Evolutionary conservation across 2,797 vertebrate species (phyloP).

Genomic region (Numenius phaeopus): DNA sequence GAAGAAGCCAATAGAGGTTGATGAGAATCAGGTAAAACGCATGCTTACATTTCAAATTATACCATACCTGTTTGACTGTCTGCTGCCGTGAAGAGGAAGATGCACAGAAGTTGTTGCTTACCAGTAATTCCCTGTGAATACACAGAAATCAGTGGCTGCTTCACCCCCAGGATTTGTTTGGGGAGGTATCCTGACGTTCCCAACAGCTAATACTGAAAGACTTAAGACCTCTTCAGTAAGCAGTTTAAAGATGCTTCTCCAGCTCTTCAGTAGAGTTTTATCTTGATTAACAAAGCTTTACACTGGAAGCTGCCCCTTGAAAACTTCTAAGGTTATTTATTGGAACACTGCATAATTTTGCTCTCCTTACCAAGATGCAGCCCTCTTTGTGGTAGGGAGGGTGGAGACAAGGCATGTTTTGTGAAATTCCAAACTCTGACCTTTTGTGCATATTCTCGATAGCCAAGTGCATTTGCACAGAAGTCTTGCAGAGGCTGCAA

Average conservation of each 20-base stretch:
- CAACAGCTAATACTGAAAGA: neutral
- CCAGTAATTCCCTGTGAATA: neutral
- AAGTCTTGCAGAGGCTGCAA: neutral
- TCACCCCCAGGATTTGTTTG: neutral
- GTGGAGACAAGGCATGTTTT: neutral
- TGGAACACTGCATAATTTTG: neutral
- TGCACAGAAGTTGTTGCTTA: neutral
- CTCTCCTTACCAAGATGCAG: neutral
- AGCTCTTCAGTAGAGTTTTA: neutral
- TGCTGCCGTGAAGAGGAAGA: neutral
- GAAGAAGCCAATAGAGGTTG: slow-evolving; percentile 92
- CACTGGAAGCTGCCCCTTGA: neutral
- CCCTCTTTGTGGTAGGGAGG: neutral
- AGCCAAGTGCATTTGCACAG: neutral
- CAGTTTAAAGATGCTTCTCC: neutral
- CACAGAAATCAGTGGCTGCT: neutral
- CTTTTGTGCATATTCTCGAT: neutral
- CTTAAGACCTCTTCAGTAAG: neutral
- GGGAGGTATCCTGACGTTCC: neutral
- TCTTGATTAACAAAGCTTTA: neutral
- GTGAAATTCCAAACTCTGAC: neutral
- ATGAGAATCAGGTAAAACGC: slow-evolving; percentile 89
- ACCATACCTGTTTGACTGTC: neutral
- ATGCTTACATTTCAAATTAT: neutral
- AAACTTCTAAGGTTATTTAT: neutral